A percentile compares a stretch with the other conserved stretches of the same genome.
phyloP scores from a whole-genome alignment of 2,797 vertebrate genomes.

The Macroramphosus scolopax region DNA sequence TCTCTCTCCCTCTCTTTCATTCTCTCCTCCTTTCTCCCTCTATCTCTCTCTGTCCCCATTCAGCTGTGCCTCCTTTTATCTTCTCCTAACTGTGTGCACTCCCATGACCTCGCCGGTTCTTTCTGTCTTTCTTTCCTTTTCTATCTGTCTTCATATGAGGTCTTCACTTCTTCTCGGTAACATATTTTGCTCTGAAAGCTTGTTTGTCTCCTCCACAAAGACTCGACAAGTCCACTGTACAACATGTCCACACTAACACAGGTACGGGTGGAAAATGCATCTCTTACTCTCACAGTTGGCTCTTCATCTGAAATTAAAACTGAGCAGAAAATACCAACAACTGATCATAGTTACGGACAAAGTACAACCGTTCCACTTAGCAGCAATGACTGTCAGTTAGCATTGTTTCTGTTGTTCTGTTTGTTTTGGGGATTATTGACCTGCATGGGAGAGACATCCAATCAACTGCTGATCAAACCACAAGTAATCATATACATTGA shows the following conservation, averaged over 20 bases:
- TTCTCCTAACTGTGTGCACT: conserved; percentile 54
- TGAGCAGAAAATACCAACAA: neutral
- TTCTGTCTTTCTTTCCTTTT: conserved; percentile 19
- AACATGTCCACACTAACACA: neutral
- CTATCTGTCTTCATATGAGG: conserved; percentile 28
- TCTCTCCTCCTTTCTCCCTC: conserved; percentile 37
- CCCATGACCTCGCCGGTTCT: conserved; percentile 49
- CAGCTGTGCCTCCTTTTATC: conserved; percentile 63
- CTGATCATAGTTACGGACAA: neutral
- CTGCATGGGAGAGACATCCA: no score
- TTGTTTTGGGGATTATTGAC: no score
- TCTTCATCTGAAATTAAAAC: neutral
- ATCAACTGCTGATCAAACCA: no score
- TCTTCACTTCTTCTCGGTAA: conserved; percentile 29
- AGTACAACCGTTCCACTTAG: neutral
- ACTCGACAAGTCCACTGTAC: conserved; percentile 4
- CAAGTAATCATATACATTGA: no score
- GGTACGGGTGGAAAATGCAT: neutral
- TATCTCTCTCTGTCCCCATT: conserved; percentile 43
- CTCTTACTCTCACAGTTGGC: neutral
- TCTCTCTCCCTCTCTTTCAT: conserved; percentile 41
- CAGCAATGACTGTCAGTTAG: neutral
- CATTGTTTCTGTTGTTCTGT: no score
- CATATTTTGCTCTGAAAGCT: conserved; percentile 8
- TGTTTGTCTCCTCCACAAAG: conserved; percentile 17